Base-by-base conservation (phyloP, 2,113 vertebrate genomes). In the Pipra filicauda region DNA sequence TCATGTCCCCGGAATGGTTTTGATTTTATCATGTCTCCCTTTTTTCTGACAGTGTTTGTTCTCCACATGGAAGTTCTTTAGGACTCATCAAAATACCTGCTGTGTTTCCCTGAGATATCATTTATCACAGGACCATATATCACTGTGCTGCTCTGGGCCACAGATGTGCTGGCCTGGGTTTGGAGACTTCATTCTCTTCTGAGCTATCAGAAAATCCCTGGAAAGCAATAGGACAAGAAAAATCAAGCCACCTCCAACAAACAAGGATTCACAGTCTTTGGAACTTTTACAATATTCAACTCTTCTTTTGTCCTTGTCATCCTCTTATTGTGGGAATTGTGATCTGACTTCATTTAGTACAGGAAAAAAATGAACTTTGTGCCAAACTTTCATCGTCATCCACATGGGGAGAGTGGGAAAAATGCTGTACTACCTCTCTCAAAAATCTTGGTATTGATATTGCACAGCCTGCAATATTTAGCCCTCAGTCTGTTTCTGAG, bases 111-210 rank as follows among this genome's bases (percentile, higher is more conserved):
- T 90, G 64, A 91, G 74, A 90, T 94, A 91, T 31, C 74, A 80
- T 93, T 96, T 95, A 48, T 93, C 71, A 70, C 35, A 35, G 51
- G 26, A 55, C 31, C 80, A 49, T 70, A 67, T 70, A 93, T 92
- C 84, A 54, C 62, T 94, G 83, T 91, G 46, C 30, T 91, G 95
- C 80, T 94, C 85, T 96, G 93, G 67, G 21, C 37, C 77, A 52
- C 93, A 94, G 93, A 96, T 96, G 88, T 89, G 30, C 55, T 90
- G 89, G 62, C 39, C 62, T 83, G 2, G 67, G 59, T 95, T 94
- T 76, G 89, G 49, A 79, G 46, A 51, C 14, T 65, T 78, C 35
- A 58, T 85, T 88, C 71, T 85, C 67, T 75, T 67, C 52, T 67
- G 44, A 75, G 15, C 39, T 54, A 49, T 81, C 62, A 91, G 88